These are phyloP conservation scores for Metalampra italica DNA, from an alignment of 2,888 invertebrate genomes.

Conservation along the genomic window DNA sequence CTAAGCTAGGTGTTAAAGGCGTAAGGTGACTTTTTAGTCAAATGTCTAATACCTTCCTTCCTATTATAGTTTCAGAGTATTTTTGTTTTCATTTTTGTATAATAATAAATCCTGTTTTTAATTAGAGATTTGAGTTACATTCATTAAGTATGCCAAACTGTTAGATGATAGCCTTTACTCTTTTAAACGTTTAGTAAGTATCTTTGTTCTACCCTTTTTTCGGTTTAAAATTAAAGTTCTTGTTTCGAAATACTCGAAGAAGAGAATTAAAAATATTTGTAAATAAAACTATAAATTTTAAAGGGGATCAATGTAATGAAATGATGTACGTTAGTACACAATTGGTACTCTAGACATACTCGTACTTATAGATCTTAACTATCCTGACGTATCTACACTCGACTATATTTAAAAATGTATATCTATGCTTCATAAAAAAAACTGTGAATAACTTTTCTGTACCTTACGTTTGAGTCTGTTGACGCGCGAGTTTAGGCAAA, in stretches of 20 bases:
- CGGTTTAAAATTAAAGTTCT: not conserved
- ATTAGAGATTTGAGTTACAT: too few relatives aligned
- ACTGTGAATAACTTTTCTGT: conserved; percentile 46
- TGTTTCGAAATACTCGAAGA: conserved; percentile 38
- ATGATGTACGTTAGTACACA: conserved; percentile 72
- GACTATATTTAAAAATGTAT: conserved; percentile 43
- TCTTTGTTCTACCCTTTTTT: not conserved
- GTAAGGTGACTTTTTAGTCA: too few relatives aligned
- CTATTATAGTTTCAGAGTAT: too few relatives aligned
- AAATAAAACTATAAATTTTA: conserved; percentile 74
- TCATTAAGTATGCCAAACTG: too few relatives aligned
- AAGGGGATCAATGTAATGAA: conserved; percentile 76
- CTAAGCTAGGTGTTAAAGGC: too few relatives aligned
- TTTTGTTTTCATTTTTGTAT: too few relatives aligned
- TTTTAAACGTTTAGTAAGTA: not conserved
- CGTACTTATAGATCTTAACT: conserved; percentile 69
- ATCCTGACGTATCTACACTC: conserved; percentile 52
- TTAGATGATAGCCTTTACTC: too few relatives aligned
- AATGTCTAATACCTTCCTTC: too few relatives aligned
- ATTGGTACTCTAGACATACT: conserved; percentile 74
- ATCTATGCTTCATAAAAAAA: conserved; percentile 42
- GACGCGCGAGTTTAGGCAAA: conserved; percentile 44
- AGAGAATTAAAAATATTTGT: conserved; percentile 63
- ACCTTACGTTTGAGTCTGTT: conserved; percentile 16
- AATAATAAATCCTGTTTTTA: too few relatives aligned